Conservation (phyloP, 2,113 vertebrate species). For the Neomonachus schauinslandi region DNA sequence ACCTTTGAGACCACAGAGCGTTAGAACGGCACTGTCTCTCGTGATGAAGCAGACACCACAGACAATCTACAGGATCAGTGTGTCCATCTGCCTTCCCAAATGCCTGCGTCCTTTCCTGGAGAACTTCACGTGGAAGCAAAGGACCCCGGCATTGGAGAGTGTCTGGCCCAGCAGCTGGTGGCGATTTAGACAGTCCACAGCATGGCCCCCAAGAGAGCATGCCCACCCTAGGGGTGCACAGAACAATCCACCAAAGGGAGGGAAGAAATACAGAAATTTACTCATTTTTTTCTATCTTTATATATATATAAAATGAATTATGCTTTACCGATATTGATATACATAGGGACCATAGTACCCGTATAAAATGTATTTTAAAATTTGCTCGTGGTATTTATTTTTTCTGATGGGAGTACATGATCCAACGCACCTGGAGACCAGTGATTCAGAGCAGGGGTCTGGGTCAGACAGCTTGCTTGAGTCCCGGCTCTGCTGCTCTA, state of each 20-base stretch:
- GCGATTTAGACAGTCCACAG: too few relatives aligned
- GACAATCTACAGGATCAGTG: too few relatives aligned
- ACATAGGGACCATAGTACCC: too few relatives aligned
- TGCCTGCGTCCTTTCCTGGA: accelerated
- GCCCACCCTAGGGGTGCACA: neutral
- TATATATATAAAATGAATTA: neutral
- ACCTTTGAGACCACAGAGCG: neutral
- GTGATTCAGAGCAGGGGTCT: neutral
- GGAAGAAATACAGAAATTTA: neutral
- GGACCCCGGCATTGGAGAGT: neutral
- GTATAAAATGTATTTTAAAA: neutral
- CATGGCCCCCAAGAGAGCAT: neutral
- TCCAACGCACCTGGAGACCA: too few relatives aligned
- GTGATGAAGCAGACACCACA: accelerated
- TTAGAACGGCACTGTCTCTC: accelerated
- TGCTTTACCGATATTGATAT: neutral
- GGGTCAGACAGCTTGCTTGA: neutral
- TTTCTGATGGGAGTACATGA: neutral
- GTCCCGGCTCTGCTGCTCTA: neutral
- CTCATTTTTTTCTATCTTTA: neutral
- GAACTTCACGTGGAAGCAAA: accelerated
- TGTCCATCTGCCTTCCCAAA: accelerated
- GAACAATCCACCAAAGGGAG: neutral
- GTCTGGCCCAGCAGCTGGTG: neutral
- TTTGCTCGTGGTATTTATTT: neutral